Conservation (phyloP, 2,888 invertebrate species). For the Nyleta sp. region DNA sequence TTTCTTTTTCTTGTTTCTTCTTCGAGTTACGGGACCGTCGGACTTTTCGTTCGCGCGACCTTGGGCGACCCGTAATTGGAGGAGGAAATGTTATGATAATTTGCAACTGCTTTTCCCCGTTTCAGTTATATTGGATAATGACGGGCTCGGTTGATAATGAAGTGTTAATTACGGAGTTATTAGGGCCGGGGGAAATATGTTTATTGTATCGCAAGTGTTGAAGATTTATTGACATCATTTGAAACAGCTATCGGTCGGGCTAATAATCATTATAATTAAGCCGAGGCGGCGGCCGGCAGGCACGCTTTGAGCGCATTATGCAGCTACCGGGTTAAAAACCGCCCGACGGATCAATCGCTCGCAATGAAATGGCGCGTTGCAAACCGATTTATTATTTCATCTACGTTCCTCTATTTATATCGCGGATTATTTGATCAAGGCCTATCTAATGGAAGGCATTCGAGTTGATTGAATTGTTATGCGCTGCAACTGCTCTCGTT, state of each 20-base stretch:
- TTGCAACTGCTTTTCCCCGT: conserved; percentile 29
- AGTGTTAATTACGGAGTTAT: conserved; percentile 54
- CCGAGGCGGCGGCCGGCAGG: conserved; percentile 14
- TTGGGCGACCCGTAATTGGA: conserved; percentile 20
- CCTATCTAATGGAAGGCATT: too few species aligned
- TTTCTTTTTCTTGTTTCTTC: too few species aligned
- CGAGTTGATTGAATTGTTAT: too few species aligned
- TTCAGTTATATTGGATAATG: conserved; percentile 49
- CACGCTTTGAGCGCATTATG: conserved; percentile 30
- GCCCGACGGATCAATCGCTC: too few species aligned
- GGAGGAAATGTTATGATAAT: conserved; percentile 39
- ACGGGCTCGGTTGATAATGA: conserved; percentile 35
- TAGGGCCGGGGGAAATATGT: conserved; percentile 33
- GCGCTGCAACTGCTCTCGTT: too few species aligned
- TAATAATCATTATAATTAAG: conserved; percentile 48
- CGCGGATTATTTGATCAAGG: too few species aligned
- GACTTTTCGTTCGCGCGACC: conserved; percentile 9
- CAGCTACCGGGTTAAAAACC: too few species aligned
- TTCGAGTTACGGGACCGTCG: not conserved
- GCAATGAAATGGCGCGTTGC: too few species aligned
- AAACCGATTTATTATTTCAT: too few species aligned
- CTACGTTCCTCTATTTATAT: too few species aligned
- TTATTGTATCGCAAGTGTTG: conserved; percentile 49
- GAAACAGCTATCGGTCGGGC: conserved; percentile 28
- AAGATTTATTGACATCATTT: conserved; percentile 56